These are phyloP conservation scores for Paracentrotus lividus DNA, from an alignment of 53 echinoderm and acorn worm genomes.

Conservation along the genomic window DNA sequence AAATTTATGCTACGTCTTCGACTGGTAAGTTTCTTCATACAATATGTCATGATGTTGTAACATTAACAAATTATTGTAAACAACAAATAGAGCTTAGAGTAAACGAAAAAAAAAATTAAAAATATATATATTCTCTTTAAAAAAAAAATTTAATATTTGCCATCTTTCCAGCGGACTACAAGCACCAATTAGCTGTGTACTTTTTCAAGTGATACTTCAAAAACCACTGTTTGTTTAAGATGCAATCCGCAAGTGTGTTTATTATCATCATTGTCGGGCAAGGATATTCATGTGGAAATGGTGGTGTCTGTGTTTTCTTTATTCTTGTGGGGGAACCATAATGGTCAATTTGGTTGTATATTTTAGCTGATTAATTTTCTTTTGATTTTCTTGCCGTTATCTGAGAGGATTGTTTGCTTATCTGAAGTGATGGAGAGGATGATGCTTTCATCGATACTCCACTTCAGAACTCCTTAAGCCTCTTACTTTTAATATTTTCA, in stretches of 20 bases:
- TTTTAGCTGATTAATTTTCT: conserved; percentile 53
- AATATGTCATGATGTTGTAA: too few species aligned
- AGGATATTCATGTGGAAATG: conserved; percentile 8
- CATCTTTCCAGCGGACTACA: not conserved
- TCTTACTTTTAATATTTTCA: not conserved
- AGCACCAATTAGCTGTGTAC: conserved; percentile 58
- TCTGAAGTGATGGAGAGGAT: not conserved
- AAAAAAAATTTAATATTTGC: not conserved
- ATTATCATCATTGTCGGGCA: conserved; percentile 48
- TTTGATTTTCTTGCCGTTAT: not conserved
- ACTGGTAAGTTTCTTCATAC: too few species aligned
- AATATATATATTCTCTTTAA: not conserved
- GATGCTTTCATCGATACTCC: not conserved
- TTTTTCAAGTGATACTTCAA: conserved; percentile 57
- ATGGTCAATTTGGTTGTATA: conserved; percentile 14
- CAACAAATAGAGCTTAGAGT: not conserved
- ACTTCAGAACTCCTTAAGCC: not conserved
- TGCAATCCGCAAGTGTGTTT: conserved; percentile 63
- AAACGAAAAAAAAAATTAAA: not conserved
- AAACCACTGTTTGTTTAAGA: conserved; percentile 57
- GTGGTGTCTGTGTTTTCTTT: not conserved
- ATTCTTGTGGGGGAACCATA: not conserved
- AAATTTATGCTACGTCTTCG: too few species aligned
- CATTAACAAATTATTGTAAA: too few species aligned
- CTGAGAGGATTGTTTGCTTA: conserved; percentile 5